These are phyloP conservation scores for Babyrousa celebensis DNA, from an alignment of 2,797 vertebrate species.

Conservation along the genomic window DNA sequence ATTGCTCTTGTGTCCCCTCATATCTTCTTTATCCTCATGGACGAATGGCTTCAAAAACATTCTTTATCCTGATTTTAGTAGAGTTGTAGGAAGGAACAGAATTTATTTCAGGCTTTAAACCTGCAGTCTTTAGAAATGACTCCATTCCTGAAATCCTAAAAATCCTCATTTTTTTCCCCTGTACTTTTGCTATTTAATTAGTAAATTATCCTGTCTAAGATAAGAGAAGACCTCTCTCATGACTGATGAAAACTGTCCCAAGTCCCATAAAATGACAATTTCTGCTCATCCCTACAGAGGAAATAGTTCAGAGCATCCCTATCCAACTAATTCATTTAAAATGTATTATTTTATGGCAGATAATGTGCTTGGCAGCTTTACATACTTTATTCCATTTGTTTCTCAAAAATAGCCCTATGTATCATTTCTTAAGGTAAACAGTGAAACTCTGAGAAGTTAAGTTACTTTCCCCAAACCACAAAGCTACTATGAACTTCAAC, in stretches of 20 bases:
- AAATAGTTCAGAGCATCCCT: background rate
- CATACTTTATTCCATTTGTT: constrained; percentile 22
- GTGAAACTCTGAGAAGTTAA: background rate
- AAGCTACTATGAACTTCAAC: background rate
- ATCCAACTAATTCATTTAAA: background rate
- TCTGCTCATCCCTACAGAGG: background rate
- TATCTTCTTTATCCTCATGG: background rate
- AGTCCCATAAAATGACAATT: background rate
- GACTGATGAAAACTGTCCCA: background rate
- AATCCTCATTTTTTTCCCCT: background rate
- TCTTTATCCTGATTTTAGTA: background rate
- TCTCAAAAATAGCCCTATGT: background rate
- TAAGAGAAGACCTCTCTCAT: background rate
- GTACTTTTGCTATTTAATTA: constrained; percentile 7
- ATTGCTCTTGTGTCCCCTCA: background rate
- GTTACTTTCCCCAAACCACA: constrained; percentile 1
- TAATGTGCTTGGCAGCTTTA: constrained; percentile 10
- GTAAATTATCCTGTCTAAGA: background rate
- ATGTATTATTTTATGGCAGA: background rate
- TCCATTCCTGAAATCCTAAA: background rate
- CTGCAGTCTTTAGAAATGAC: background rate
- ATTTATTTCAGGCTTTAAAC: background rate
- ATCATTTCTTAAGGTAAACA: background rate
- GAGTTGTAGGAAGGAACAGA: background rate
- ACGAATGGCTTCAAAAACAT: background rate